Evolutionary conservation across 2,888 invertebrate species (phyloP), one percentile per base, ranked within the genome.

Genomic region (Oeneis ivallda): DNA sequence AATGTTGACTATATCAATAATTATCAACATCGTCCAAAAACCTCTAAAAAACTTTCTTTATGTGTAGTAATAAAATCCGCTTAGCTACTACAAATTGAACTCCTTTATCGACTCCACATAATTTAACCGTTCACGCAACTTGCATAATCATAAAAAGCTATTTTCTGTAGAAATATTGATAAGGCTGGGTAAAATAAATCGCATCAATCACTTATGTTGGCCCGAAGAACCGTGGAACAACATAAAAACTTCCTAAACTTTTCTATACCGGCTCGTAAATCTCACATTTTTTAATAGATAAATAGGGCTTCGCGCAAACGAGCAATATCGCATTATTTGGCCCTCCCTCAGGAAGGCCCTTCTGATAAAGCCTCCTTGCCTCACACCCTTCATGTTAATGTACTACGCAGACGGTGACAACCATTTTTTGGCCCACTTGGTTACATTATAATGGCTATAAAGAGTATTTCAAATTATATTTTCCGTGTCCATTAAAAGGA

Each of bases 301-400:
- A 92, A 92, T 92, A 92, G 92, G 88, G 83, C 87, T 87, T 87
- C 86, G 87, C 90, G 86, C 89, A 91, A 92, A 92, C 92, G 91
- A 91, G 92, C 90, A 91, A 91, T 92, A 92, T 92, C 89, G 83
- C 90, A 91, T 92, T 91, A 91, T 92, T 90, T 88, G 90, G 89
- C 81, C 86, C 91, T 87, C 92, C 89, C 90, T 87, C 87, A 89
- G 90, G 90, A 91, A 88, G 91, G 90, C 89, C 89, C 89, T 89
- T 83, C 85, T 89, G 92, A 91, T 91, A 91, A 90, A 89, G 80
- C 87, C 90, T 85, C 89, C 89, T 85, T 80, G 78, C 88, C 92
- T 87, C 89, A 88, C 89, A 89, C 90, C 87, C 89, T 86, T 85
- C 88, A 91, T 90, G 88, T 88, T 91, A 92, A 91, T 91, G 89